Evolutionary conservation across 2,888 invertebrate species (phyloP), one percentile per base, ranked within the genome.

Genomic region (Pristionchus mayeri): DNA sequence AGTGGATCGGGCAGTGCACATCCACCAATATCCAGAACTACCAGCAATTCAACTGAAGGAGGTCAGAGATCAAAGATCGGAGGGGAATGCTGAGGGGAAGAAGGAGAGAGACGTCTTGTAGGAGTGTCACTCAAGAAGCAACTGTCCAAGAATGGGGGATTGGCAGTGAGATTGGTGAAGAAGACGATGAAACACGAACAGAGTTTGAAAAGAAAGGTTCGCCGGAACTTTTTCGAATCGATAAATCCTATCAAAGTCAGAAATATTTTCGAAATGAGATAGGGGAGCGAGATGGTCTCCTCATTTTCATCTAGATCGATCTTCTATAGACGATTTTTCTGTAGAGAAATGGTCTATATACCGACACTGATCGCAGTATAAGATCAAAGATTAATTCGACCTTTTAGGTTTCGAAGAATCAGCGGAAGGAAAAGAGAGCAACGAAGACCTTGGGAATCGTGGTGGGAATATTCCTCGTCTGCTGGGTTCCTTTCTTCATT

Each of bases 401-500:
- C 21, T 1, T 80, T 83, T n/a, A 88, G 88, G 88, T 90, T 0
- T 90, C 91, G 50, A 92, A 92, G 85, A 89, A 89, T 11, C 92
- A 93, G 85, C 87, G 92, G 93, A 97, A 96, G 92, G 99, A 99
- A 93, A 95, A 97, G 86, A 98, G 99, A 94, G 98, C 99, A 50
- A 99, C 98, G 13, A 98, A 98, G 94, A 99, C 98, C 13, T 94
- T 99, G 89, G 98, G 98, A 85, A 98, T 99, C 93, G 99, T 99
- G 89, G 95, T 99, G 93, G 98, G 97, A 91, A 97, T 98, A 3
- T 99, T 99, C 94, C 95, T 99, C 63, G 95, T 98, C 93, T 99
- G 98, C 94, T 99, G 98, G 98, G 96, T 97, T 87, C 99, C 99
- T 54, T 99, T 99, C 95, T 99, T 99, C 95, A 97, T 97, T 2